Conservation (phyloP, 2,888 invertebrate genomes). For the Adelphocoris suturalis region DNA sequence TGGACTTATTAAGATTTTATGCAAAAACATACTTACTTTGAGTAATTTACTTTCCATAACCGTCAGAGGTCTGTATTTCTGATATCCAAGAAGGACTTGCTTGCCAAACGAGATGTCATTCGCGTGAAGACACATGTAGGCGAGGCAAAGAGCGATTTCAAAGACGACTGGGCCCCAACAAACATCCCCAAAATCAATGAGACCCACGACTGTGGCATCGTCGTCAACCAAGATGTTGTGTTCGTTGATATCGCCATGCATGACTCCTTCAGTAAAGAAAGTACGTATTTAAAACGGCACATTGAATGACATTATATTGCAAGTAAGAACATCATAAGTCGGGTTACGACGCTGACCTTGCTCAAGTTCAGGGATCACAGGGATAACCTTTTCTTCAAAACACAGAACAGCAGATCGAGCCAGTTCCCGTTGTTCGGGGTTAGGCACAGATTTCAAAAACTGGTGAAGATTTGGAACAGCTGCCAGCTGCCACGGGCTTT, state of each 20-base stretch:
- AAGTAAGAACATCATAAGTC: too few relatives aligned
- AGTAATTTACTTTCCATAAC: slow-evolving; percentile 84
- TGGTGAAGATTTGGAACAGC: slow-evolving; percentile 33
- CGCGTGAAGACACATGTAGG: slow-evolving; percentile 88
- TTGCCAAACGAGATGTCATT: slow-evolving; percentile 83
- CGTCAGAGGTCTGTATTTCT: slow-evolving; percentile 82
- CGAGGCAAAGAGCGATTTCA: slow-evolving; percentile 90
- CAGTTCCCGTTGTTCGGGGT: not conserved
- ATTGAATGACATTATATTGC: too few relatives aligned
- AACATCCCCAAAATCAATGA: slow-evolving; percentile 93
- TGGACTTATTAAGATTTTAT: too few relatives aligned
- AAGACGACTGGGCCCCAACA: slow-evolving; percentile 87
- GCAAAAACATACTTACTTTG: slow-evolving; percentile 80
- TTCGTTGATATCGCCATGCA: slow-evolving; percentile 96
- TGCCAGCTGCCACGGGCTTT: slow-evolving; percentile 8
- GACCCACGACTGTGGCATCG: slow-evolving; percentile 83
- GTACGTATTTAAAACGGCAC: not conserved
- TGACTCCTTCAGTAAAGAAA: slow-evolving; percentile 80
- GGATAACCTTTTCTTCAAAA: slow-evolving; percentile 27
- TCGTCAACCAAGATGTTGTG: slow-evolving; percentile 88
- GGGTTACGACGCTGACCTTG: not conserved
- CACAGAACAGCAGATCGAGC: not conserved
- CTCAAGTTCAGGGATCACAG: slow-evolving; percentile 41
- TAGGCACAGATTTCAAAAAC: not conserved
- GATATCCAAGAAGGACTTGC: slow-evolving; percentile 88